Conservation (phyloP, 2,888 invertebrate species). For the Chrysotoxum bicinctum region DNA sequence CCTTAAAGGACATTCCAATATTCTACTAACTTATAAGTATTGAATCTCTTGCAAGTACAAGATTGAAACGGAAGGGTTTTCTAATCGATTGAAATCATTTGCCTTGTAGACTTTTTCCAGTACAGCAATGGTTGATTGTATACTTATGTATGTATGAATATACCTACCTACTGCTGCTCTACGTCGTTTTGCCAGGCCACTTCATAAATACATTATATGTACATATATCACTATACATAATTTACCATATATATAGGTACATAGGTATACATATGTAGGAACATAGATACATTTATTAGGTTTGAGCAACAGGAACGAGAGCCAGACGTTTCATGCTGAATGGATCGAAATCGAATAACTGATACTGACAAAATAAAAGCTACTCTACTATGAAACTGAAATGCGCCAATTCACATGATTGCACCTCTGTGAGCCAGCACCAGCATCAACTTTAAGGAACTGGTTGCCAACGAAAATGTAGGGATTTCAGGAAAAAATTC, state of each 20-base stretch:
- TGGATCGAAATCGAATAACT: constrained; percentile 1
- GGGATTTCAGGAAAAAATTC: not conserved
- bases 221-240: not conserved
- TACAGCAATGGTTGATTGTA: constrained; percentile 29
- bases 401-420: constrained; percentile 43
- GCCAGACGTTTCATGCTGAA: constrained; percentile 1
- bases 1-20: constrained; percentile 38
- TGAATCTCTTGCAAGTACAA: constrained; percentile 17
- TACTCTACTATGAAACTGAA: constrained; percentile 35
- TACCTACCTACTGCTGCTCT: not conserved
- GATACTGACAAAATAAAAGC: constrained; percentile 13
- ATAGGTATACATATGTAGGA: not conserved
- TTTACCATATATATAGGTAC: too few relatives aligned
- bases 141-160: not conserved
- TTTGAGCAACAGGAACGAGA: constrained; percentile 11
- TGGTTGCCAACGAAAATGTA: not conserved
- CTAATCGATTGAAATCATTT: constrained; percentile 49
- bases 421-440: not conserved
- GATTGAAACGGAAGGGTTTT: constrained; percentile 2
- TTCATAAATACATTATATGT: not conserved
- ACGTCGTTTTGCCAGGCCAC: not conserved
- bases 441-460: constrained; percentile 23
- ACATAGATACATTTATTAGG: not conserved
- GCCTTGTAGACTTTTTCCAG: constrained; percentile 55
- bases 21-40: constrained; percentile 44